A percentile compares a stretch with the other conserved stretches of the same genome.
Evolutionary conservation across 2,888 invertebrate genomes (phyloP).

Genomic region (Mythimna lalbum): DNA sequence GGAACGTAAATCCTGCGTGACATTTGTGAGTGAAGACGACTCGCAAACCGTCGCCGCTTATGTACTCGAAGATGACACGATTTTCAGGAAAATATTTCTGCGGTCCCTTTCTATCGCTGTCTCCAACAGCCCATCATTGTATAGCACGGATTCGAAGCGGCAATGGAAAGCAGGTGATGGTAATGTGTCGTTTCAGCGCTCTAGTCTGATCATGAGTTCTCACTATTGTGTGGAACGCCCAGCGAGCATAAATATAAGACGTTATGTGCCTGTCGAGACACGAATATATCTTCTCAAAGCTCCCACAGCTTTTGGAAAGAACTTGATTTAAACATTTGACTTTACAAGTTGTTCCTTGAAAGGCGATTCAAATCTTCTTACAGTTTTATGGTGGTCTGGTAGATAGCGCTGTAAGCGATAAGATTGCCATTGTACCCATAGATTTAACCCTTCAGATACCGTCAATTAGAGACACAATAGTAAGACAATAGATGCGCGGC

Average conservation of each 20-base stretch:
- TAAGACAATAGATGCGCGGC: too few species aligned
- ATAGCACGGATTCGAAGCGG: conserved; percentile 56
- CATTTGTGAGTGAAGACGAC: conserved; percentile 87
- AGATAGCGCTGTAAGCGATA: too few species aligned
- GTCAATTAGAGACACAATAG: too few species aligned
- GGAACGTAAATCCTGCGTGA: conserved; percentile 88
- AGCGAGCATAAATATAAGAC: conserved; percentile 74
- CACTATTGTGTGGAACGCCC: conserved; percentile 72
- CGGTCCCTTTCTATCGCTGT: conserved; percentile 72
- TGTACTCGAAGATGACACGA: conserved; percentile 76
- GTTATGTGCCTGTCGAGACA: conserved; percentile 71
- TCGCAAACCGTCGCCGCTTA: conserved; percentile 74
- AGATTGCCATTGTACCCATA: too few species aligned
- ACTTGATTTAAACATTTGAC: conserved; percentile 16
- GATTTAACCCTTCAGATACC: too few species aligned
- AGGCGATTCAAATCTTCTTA: conserved; percentile 1
- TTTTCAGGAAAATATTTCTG: conserved; percentile 81
- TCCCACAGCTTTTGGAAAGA: conserved; percentile 55
- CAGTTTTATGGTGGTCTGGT: too few species aligned
- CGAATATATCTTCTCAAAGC: conserved; percentile 63
- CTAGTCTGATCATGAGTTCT: conserved; percentile 67
- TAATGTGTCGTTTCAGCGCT: conserved; percentile 61
- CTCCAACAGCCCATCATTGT: conserved; percentile 54
- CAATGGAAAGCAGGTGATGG: conserved; percentile 69
- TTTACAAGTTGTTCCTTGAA: conserved; percentile 12